phyloP scores from a whole-genome alignment of 2,113 vertebrate genomes.

The Thunnus maccoyii region DNA sequence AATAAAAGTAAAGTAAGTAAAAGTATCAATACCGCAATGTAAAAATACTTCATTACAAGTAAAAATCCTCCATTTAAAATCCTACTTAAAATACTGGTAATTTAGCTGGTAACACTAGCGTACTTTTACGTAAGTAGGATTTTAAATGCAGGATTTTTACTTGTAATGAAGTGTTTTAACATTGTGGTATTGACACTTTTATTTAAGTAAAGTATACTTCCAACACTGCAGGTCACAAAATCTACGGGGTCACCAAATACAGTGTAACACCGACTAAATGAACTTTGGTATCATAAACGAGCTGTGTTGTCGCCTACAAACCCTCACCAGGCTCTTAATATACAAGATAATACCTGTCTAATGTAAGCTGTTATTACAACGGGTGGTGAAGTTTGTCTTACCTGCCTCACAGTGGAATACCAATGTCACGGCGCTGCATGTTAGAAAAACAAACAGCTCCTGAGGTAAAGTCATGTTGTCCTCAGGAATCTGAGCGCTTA shows the following conservation, averaged over 20 bases:
- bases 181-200: no score
- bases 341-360: rapidly evolving
- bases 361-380: rapidly evolving
- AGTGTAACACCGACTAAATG: no score
- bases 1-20: not conserved
- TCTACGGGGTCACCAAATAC: no score
- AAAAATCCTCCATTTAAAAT: not conserved
- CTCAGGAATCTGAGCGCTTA: not conserved
- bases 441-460: not conserved
- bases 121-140: no score
- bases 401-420: not conserved
- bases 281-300: no score
- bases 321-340: not conserved
- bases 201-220: no score
- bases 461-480: slow-evolving; percentile 2
- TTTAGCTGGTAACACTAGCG: no score
- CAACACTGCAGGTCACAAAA: no score
- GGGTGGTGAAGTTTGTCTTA: not conserved
- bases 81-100: no score
- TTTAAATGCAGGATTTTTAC: no score
- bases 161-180: no score
- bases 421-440: rapidly evolving
- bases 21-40: not conserved
- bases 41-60: not conserved
- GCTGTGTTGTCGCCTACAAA: not conserved